Evolutionary conservation across 2,797 vertebrate genomes (phyloP), one percentile per base, ranked within the genome.

Genomic region (Spheniscus humboldti): DNA sequence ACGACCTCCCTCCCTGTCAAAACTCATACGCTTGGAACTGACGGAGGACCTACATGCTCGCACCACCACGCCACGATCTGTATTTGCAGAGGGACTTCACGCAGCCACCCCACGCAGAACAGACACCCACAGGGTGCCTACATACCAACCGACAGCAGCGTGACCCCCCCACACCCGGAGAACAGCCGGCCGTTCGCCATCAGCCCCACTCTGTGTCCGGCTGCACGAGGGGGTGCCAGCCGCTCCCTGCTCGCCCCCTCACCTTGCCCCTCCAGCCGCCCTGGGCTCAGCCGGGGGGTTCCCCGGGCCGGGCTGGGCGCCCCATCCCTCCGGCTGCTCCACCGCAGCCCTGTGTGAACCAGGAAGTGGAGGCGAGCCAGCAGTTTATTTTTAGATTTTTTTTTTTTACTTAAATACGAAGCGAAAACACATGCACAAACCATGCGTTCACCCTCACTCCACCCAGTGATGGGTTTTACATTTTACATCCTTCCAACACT

Each of bases 371-470:
- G 66, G 57, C 20, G 0, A 88, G 57, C 10, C 1, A 7, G 57
- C 19, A 86, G 83, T 79, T 83, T 97, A 96, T 94, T 97, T 96
- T 96, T 95, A 96, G 88, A 72, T 20, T 22, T 43, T 31, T 80
- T 63, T 55, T 48, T 55, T 68, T 37, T 45, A 53, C 67, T 84
- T 64, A 68, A 78, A 77, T 52, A 78, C 23, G 4, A 95, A 96
- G 69, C 11, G 11, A 96, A 96, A 94, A 56, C 75, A 39, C 41
- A 50, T 1, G 27, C 45, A 83, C 7, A 85, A 89, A 81, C 82
- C 66, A 56, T 25, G 7, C 2, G 4, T 41, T 86, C 20, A 1
- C 3, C 3, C 74, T 89, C 37, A 11, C 96, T 62, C 84, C 35
- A 4, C 85, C 90, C 93, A 79, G 60, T 3, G 6, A 87, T 1